Base-by-base conservation (phyloP, 2,113 vertebrate genomes). In the Ranitomeya imitator region DNA sequence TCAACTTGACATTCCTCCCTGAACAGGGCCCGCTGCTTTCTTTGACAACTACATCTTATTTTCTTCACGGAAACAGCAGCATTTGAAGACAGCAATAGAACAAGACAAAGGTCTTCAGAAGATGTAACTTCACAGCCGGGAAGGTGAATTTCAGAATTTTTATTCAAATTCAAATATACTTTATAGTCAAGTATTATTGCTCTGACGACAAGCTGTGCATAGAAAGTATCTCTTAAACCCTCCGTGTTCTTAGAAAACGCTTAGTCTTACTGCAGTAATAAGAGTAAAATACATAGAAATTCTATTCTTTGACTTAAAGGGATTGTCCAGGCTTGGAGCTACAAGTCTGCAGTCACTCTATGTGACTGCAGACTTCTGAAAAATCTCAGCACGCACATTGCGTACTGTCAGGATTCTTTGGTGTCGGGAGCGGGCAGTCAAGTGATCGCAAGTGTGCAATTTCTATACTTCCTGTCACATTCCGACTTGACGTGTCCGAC, bases 11-110 rank as follows among this genome's bases (percentile, higher is more conserved):
- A 74, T 85, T 85, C 67, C 52, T 74, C 15, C 69, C 23, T 16
- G 83, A 74, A 74, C 11, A 11, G 16, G 76, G 85, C 74, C 37
- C 26, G 74, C 85, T 86, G 85, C 45, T 86, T 86, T 67, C 74
- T 86, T 18, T 54, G 57, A 78, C 31, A 37, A 60, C 57, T 61
- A 45, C 59, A 86, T 65, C 61, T 86, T 65, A 63, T 87, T 87
- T 87, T 69, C 78, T 79, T 86, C 60, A 19, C 31, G 51, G 16
- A 85, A 54, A 21, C 83, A 19, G 55, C n/a, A 51, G 54, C 65
- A 79, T 67, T 59, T 79, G 2, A 31, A 86, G 61, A 26, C 45
- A 67, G 37, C 51, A 57, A 77, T 76, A 59, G 31, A 86, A 78
- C 57, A 86, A 57, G 73, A 86, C 45, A 86, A 51, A 77, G 71